phyloP scores from a whole-genome alignment of 2,113 vertebrate genomes.

The Campylomormyrus tamandua region DNA sequence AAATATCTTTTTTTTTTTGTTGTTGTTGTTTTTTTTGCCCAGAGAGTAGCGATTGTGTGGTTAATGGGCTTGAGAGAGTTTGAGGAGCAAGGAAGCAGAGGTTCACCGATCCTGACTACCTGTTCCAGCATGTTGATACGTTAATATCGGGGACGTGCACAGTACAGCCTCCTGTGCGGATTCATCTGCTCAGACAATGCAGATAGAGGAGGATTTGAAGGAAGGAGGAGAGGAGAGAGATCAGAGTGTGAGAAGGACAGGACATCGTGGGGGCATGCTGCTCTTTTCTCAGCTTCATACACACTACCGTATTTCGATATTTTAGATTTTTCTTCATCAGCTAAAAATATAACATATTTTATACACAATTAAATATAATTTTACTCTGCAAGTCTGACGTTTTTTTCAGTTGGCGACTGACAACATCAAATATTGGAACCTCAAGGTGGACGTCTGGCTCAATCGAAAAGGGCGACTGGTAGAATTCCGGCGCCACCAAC shows the following conservation, averaged over 20 bases:
- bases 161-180: neutral
- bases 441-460: neutral
- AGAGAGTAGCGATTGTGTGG: neutral
- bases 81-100: neutral
- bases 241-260: neutral
- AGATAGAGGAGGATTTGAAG: neutral
- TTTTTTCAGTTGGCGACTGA: neutral
- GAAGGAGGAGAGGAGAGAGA: neutral
- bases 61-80: neutral
- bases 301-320: neutral
- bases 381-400: neutral
- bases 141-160: neutral
- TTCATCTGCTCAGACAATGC: neutral
- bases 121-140: neutral
- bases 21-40: neutral
- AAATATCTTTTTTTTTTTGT: neutral
- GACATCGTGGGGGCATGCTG: neutral
- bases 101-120: neutral
- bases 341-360: constrained; percentile 11
- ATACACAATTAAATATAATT: neutral
- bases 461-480: neutral
- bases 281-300: neutral
- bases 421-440: neutral
- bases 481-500: neutral
- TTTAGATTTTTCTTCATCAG: neutral